phyloP scores from a whole-genome alignment of 2,797 vertebrate species.

The Garrulus glandarius region DNA sequence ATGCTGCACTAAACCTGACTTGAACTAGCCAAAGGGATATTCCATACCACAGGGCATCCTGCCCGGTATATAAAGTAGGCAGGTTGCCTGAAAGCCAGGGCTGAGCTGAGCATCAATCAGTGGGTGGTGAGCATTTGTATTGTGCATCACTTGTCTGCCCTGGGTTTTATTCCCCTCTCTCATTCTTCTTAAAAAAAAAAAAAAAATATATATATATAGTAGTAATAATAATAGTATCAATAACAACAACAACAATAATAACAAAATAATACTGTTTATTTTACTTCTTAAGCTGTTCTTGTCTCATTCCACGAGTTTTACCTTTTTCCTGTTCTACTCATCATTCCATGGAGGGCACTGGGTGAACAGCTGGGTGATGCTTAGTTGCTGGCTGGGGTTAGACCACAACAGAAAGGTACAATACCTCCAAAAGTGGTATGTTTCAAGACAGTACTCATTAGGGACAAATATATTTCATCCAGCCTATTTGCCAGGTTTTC shows the following conservation, averaged over 20 bases:
- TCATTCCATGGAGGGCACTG: not conserved
- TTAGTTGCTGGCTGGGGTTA: not conserved
- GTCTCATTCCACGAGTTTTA: not conserved
- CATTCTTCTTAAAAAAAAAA: no score
- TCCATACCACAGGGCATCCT: not conserved
- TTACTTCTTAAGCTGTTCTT: not conserved
- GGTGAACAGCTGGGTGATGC: not conserved
- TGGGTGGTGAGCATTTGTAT: fast-evolving
- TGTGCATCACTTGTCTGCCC: not conserved
- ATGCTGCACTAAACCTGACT: not conserved
- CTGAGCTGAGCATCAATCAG: not conserved
- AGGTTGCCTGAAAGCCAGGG: not conserved
- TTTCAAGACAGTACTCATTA: not conserved
- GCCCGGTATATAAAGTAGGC: not conserved
- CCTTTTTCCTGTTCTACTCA: not conserved
- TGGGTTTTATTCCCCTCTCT: not conserved
- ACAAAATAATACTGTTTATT: not conserved
- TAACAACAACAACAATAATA: not conserved
- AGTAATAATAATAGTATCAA: fast-evolving
- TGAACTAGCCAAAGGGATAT: not conserved
- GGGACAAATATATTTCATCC: not conserved
- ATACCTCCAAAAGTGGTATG: not conserved
- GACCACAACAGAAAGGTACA: not conserved
- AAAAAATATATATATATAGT: no score
- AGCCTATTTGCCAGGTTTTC: not conserved